Percentiles rank a stretch among this genome's conserved stretches.
These are phyloP conservation scores for Elanus axillaris DNA, from an alignment of 2,113 vertebrate species.

Conservation along the genomic window DNA sequence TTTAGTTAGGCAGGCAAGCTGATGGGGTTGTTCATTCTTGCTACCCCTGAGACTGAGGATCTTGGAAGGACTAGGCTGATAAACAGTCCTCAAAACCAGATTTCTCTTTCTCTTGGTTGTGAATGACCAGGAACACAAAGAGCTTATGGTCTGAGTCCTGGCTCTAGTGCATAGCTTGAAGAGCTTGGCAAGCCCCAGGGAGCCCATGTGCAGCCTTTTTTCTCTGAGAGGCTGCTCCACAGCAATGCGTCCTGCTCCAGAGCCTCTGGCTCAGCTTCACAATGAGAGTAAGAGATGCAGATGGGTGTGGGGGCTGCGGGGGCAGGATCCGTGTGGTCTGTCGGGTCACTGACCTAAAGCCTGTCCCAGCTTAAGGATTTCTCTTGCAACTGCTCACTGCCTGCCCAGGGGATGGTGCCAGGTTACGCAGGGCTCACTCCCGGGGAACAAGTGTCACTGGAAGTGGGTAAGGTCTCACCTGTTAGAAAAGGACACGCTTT, in stretches of 20 bases:
- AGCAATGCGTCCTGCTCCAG: neutral
- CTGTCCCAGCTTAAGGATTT: neutral
- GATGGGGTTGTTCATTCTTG: neutral
- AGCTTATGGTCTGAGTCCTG: neutral
- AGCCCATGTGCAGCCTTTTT: neutral
- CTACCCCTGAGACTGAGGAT: fast-evolving
- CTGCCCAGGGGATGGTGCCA: neutral
- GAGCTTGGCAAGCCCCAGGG: neutral
- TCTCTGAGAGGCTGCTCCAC: neutral
- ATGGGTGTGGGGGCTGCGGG: fast-evolving
- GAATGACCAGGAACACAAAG: constrained; percentile 31
- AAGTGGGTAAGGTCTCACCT: neutral
- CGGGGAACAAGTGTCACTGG: neutral
- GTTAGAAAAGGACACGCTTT: neutral
- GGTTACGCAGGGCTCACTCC: neutral
- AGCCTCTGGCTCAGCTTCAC: neutral
- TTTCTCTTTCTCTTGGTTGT: constrained; percentile 9
- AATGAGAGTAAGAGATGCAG: neutral
- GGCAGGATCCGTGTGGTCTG: fast-evolving
- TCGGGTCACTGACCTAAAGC: neutral
- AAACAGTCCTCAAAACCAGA: neutral
- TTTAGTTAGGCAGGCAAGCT: neutral
- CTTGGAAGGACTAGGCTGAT: neutral
- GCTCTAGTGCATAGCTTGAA: neutral
- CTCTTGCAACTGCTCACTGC: fast-evolving